phyloP scores from a whole-genome alignment of 2,113 vertebrate genomes.

The Cololabis saira region DNA sequence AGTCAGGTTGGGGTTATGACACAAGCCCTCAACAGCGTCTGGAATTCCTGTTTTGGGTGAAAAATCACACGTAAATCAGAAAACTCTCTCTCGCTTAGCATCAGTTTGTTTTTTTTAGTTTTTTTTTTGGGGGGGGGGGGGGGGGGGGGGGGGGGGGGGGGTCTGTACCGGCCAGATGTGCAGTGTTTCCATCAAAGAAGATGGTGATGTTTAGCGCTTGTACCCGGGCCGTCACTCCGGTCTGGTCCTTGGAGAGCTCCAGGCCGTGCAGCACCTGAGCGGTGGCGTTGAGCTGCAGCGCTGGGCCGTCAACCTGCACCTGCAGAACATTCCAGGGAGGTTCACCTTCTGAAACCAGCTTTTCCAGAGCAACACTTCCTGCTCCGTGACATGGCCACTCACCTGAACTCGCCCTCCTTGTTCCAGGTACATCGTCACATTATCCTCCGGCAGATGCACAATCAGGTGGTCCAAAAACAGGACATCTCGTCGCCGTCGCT shows the following conservation, averaged over 20 bases:
- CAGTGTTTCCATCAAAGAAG: conserved; percentile 1
- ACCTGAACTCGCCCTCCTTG: conserved; percentile 17
- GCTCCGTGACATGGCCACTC: neutral
- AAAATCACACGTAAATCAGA: neutral
- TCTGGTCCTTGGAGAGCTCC: conserved; percentile 10
- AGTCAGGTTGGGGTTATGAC: neutral
- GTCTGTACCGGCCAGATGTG: conserved; percentile 7
- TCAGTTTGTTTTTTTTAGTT: too few relatives aligned
- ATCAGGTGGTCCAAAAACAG: conserved; percentile 8
- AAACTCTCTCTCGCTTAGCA: too few relatives aligned
- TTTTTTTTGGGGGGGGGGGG: too few relatives aligned
- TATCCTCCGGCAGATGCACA: rapidly evolving
- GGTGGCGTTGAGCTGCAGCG: neutral
- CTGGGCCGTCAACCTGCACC: neutral
- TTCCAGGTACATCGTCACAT: neutral
- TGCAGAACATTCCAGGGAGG: too few relatives aligned
- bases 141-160: too few relatives aligned
- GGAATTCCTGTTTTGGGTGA: neutral
- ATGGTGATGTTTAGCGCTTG: neutral
- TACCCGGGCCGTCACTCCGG: conserved; percentile 5
- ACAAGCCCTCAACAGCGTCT: neutral
- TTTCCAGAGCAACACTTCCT: neutral
- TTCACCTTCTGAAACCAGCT: too few relatives aligned
- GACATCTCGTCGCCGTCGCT: conserved; percentile 1
- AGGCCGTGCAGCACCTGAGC: neutral